Evolutionary conservation across 2,888 invertebrate genomes (phyloP), one percentile per base, ranked within the genome.

Genomic region (Stenodema calcarata): DNA sequence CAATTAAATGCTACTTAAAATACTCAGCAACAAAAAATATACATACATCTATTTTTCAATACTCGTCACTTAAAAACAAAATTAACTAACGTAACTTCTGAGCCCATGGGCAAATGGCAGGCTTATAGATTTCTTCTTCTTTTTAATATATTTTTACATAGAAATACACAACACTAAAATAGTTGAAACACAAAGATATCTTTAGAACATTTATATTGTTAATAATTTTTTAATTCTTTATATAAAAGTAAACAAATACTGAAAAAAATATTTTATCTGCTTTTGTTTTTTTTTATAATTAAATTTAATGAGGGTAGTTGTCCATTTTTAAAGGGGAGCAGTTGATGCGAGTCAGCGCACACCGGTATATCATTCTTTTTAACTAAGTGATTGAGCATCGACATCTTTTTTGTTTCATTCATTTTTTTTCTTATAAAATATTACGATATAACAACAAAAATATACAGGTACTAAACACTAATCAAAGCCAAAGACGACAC

Each of bases 191-290:
- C 88, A 88, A 89, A 88, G 87, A 87, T 87, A 88, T 86, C 86
- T 86, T 88, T 86, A 86, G 78, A 88, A 89, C 89, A 88, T 88
- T 88, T 87, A 88, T 89, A 88, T 88, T 89, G 88, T 88, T 87
- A 88, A 89, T 88, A 87, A 87, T 86, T 87, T 81, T 88, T 87
- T 87, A 88, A 86, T 87, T 81, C 87, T 88, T 87, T 88, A 87
- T 89, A 88, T 88, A 89, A 89, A 89, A 88, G 88, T 89, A 89
- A 89, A 89, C 87, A 89, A 88, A 88, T 88, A 89, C 88, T 88
- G 88, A 87, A 88, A 89, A 88, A 89, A 88, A 88, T 89, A 88
- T 88, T 88, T 88, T 81, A 75, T 86, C 50, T 86, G 73, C 50
- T 80, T 75, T 82, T 86, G 35, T 85, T 89, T n/a, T n/a, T n/a